These are phyloP conservation scores for Dynastes maya DNA, from an alignment of 2,888 invertebrate species.

Conservation along the genomic window DNA sequence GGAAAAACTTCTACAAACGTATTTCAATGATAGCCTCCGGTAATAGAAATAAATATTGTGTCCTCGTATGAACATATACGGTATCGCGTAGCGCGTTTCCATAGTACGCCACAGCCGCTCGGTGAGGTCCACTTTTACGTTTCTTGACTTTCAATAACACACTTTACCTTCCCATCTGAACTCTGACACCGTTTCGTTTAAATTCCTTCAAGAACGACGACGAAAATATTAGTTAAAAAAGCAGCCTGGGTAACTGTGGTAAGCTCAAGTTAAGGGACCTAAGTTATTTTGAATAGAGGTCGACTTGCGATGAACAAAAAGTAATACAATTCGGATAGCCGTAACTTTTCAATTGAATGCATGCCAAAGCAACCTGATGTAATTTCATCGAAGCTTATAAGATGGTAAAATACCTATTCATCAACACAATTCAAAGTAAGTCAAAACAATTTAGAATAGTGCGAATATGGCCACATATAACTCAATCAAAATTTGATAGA, in stretches of 20 bases:
- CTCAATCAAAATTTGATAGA: too few relatives aligned
- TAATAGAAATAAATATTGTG: slow-evolving; percentile 19
- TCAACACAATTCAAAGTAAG: too few relatives aligned
- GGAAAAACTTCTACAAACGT: slow-evolving; percentile 18
- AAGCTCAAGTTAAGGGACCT: neutral
- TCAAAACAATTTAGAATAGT: too few relatives aligned
- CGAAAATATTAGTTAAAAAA: slow-evolving; percentile 9
- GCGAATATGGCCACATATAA: too few relatives aligned
- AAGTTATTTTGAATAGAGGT: too few relatives aligned
- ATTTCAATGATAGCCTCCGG: slow-evolving; percentile 12
- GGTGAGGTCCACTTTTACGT: slow-evolving; percentile 20
- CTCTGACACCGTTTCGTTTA: slow-evolving; percentile 21
- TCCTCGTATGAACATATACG: neutral
- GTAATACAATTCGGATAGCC: too few relatives aligned
- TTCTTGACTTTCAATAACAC: slow-evolving; percentile 29
- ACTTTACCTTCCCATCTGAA: slow-evolving; percentile 19
- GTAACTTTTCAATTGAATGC: too few relatives aligned
- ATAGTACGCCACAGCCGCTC: neutral
- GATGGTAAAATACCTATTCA: too few relatives aligned
- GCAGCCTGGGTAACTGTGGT: neutral
- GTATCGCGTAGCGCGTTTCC: slow-evolving; percentile 1
- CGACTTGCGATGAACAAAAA: too few relatives aligned
- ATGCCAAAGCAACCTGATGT: too few relatives aligned
- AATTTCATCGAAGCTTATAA: too few relatives aligned
- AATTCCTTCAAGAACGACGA: slow-evolving; percentile 4